Evolutionary conservation across 2,888 invertebrate species (phyloP), one percentile per base, ranked within the genome.

Genomic region (Seira ritae): DNA sequence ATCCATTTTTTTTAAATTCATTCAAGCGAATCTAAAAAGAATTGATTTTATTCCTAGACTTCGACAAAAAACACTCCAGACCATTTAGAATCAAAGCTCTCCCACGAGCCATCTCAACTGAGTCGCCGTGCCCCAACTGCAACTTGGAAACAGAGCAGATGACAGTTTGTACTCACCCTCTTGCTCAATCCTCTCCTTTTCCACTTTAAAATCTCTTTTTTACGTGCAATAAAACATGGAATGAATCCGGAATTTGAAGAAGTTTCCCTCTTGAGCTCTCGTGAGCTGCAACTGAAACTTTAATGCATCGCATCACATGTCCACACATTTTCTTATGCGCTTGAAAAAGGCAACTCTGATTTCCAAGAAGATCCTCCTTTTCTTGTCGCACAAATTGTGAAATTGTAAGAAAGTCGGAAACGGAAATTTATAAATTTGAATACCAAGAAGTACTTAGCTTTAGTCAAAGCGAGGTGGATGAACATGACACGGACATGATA

Each of bases 261-360:
- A 31, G 31, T 31, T 31, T 31, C 8, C 31, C 55, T 55, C 15
- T 12, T 3, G 55, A n/a, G 3, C 55, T 17, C 12, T 42, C 42
- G 6, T n/a, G n/a, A n/a, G n/a, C n/a, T 31, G 31, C 31, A 4
- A 31, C 31, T 31, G 31, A 55, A 17, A 55, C 55, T 55, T 55
- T 55, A 55, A 55, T 55, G 55, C 55, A 55, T 55, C 55, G 55
- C 55, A 55, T 55, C 55, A 55, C 15, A 55, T 55, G 55, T 55
- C 55, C 55, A 17, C 55, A 55, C 55, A 55, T 55, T 55, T 55
- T 55, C 55, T 55, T 55, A 3, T 15, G 3, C 12, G 1, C 55
- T 12, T 12, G n/a, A 55, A 17, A 2, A 31, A 55, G 42, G 6
- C 6, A 42, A 55, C 55, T 55, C 12, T 55, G 55, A 55, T 55